phyloP scores from a whole-genome alignment of 92 coral and sea anemone genomes.

The Epizoanthus illoricatus region DNA sequence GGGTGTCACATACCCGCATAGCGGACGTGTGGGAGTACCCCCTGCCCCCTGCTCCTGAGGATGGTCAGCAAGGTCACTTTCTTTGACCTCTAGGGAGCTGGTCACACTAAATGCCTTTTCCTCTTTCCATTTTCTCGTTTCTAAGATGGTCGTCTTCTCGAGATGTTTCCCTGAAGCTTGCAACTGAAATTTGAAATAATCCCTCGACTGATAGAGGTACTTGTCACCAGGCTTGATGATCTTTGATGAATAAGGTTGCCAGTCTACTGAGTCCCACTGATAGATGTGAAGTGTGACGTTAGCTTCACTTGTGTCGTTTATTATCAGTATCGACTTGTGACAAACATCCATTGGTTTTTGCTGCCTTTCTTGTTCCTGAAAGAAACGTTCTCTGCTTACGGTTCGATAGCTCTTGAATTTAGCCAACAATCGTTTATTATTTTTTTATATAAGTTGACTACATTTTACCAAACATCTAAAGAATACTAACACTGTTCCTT shows the following conservation, averaged over 20 bases:
- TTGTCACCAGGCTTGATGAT: conserved; percentile 3
- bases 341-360: neutral
- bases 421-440: too few species aligned
- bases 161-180: neutral
- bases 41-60: too few species aligned
- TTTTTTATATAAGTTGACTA: too few species aligned
- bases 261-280: neutral
- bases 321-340: conserved; percentile 7
- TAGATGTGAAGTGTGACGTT: conserved; percentile 10
- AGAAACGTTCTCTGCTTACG: neutral
- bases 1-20: too few species aligned
- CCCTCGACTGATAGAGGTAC: conserved; percentile 11
- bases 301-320: conserved; percentile 23
- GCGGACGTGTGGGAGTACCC: too few species aligned
- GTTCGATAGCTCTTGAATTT: too few species aligned
- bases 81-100: neutral
- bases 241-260: neutral
- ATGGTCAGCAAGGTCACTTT: conserved; percentile 23
- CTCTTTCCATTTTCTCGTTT: conserved; percentile 1
- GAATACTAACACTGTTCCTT: too few species aligned
- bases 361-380: neutral
- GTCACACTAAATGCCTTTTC: conserved; percentile 12
- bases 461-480: too few species aligned
- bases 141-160: neutral
- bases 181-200: conserved; percentile 7